These are phyloP conservation scores for Sicus ferrugineus DNA, from an alignment of 2,888 invertebrate genomes.

Conservation along the genomic window DNA sequence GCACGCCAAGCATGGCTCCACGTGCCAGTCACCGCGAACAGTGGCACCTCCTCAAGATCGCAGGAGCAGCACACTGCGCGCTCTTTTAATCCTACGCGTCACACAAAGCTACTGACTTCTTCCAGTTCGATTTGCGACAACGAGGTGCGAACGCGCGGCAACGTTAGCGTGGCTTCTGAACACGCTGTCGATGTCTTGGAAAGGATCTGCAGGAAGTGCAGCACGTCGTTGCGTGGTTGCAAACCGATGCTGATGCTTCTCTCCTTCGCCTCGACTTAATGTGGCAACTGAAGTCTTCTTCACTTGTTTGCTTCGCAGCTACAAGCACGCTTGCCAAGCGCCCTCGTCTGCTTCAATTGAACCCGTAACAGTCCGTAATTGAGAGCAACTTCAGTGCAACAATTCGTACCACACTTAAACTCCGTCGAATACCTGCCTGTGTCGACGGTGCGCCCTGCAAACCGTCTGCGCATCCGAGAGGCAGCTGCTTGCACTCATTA, in stretches of 20 bases:
- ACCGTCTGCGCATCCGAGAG: not conserved
- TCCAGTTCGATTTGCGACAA: conserved; percentile 31
- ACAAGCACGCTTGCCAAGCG: not conserved
- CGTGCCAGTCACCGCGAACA: not conserved
- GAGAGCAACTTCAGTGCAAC: conserved; percentile 24
- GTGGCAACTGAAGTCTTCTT: not conserved
- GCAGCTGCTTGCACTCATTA: conserved; percentile 44
- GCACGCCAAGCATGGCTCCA: conserved; percentile 1
- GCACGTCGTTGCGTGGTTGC: no score
- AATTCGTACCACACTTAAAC: conserved; percentile 20
- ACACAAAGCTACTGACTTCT: conserved; percentile 33
- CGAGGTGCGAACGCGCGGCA: not conserved
- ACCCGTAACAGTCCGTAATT: conserved; percentile 22
- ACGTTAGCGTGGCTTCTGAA: not conserved
- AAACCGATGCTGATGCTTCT: not conserved
- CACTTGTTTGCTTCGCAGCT: conserved; percentile 1
- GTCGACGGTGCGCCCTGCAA: not conserved
- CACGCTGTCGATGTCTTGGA: not conserved
- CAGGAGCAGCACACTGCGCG: not conserved
- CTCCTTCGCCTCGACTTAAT: not conserved
- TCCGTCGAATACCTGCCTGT: not conserved
- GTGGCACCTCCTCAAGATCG: conserved; percentile 14
- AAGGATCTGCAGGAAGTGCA: no score
- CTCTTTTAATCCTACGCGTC: conserved; percentile 35
- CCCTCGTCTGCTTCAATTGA: conserved; percentile 15